Base-by-base conservation (phyloP, 2,797 vertebrate species). In the Knipowitschia caucasica region DNA sequence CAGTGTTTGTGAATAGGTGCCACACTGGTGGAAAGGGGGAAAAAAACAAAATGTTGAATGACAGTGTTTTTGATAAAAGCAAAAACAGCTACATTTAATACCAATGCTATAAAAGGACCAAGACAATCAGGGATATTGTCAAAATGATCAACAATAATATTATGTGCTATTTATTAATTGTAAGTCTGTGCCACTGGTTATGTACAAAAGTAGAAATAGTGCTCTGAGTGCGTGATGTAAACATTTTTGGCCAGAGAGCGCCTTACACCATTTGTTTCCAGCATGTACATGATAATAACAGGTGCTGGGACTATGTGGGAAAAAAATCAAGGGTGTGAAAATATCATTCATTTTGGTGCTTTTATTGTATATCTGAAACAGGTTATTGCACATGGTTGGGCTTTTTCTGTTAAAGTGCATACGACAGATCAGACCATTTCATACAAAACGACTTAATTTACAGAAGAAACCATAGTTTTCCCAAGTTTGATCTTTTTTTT, bases 101-200 rank as follows among this genome's bases (percentile, higher is more conserved):
- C 51, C 75, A 54, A 45, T 51, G 51, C 52, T 53, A 79, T 73
- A 83, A 80, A 82, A 84, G 54, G 66, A 86, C 76, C 73, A 69
- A 80, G 85, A 83, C 85, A 88, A 87, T 88, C 85, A 86, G 85
- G 86, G 80, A 87, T 77, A 84, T 86, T 86, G 86, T 88, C 86
- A 79, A 72, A 85, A 73, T 78, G 64, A 79, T 77, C 54, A 60
- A 73, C 67, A 81, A 75, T 74, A 81, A 75, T 74, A 83, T 82
- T 60, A 80, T 67, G 71, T 64, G 60, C 64, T 86, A 81, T 84
- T 86, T 86, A 84, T 80, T 87, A 73, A 79, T 78, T 81, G 77
- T 86, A 78, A 62, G 75, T 87, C 78, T 84, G 77, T 85, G 73
- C 83, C 72, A 73, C 80, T 76, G 77, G 77, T 86, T 69, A 75